A percentile compares a stretch with the other conserved stretches of the same genome.
Evolutionary conservation across 2,888 invertebrate genomes (phyloP).

Genomic region (Pollenia angustigena): DNA sequence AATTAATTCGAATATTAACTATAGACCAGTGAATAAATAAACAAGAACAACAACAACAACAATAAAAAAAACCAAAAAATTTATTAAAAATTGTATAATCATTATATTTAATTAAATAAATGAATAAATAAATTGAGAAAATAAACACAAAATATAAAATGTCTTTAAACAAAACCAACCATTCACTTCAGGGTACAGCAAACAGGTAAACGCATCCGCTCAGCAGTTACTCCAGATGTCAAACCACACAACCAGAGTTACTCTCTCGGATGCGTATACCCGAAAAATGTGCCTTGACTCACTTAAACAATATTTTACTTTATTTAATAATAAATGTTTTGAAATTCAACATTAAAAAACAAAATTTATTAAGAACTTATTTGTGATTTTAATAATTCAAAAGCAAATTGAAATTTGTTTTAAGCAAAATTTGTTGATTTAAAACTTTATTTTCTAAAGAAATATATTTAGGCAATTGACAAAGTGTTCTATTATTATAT

Average conservation of each 20-base stretch:
- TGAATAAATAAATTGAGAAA: constrained; percentile 56
- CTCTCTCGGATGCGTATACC: too few relatives aligned
- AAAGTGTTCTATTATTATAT: background rate
- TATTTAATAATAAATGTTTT: background rate
- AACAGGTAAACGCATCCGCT: too few relatives aligned
- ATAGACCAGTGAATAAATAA: constrained; percentile 69
- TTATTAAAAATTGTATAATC: constrained; percentile 64
- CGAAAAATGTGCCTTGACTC: too few relatives aligned
- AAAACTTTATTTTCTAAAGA: background rate
- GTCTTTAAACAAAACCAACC: background rate
- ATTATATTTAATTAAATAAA: constrained; percentile 68
- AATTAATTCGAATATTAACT: constrained; percentile 65
- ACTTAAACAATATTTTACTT: background rate
- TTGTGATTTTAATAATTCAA: background rate
- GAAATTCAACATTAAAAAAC: background rate
- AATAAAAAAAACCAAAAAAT: constrained; percentile 4
- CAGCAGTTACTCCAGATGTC: too few relatives aligned
- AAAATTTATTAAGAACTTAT: background rate
- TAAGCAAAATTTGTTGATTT: constrained; percentile 43
- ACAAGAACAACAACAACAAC: background rate
- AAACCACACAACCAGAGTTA: too few relatives aligned
- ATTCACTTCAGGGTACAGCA: background rate
- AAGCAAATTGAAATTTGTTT: constrained; percentile 14
- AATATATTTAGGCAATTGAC: background rate
- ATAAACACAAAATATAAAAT: constrained; percentile 35